phyloP scores from a whole-genome alignment of 2,888 invertebrate species.

The Ephialtes manifestator region DNA sequence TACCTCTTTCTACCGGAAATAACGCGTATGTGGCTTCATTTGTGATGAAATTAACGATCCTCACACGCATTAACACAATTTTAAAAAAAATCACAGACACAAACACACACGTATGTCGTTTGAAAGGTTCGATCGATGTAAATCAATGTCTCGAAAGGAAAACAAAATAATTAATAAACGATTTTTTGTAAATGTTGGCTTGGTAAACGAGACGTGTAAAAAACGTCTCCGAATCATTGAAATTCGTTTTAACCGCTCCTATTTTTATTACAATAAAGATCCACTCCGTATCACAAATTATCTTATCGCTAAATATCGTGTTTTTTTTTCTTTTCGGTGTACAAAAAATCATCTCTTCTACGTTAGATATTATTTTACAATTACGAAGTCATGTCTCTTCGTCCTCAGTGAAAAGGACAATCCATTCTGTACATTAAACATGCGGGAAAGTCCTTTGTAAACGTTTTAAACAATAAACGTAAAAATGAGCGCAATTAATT shows the following conservation, averaged over 20 bases:
- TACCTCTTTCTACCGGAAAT: slow-evolving; percentile 36
- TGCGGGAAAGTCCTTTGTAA: background rate
- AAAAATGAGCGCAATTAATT: background rate
- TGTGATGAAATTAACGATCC: slow-evolving; percentile 37
- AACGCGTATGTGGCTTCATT: slow-evolving; percentile 25
- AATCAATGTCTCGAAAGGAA: slow-evolving; percentile 75
- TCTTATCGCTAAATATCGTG: slow-evolving; percentile 57
- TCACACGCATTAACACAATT: slow-evolving; percentile 11
- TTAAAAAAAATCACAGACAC: slow-evolving; percentile 8
- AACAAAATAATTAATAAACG: slow-evolving; percentile 76
- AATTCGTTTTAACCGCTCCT: slow-evolving; percentile 6
- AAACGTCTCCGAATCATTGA: background rate
- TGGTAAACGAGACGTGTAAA: background rate
- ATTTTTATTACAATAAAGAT: slow-evolving; percentile 34
- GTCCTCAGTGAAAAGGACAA: background rate
- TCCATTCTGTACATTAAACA: background rate
- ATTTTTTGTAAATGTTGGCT: slow-evolving; percentile 73
- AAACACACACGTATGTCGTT: slow-evolving; percentile 50
- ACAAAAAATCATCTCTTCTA: slow-evolving; percentile 46
- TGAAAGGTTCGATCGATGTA: slow-evolving; percentile 76
- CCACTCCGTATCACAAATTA: slow-evolving; percentile 60
- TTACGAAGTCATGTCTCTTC: slow-evolving; percentile 7
- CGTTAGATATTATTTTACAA: background rate
- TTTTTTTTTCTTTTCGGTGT: slow-evolving; percentile 27
- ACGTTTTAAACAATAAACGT: background rate